phyloP scores from a whole-genome alignment of 1,140 invertebrate species.

The Octopus sinensis region DNA sequence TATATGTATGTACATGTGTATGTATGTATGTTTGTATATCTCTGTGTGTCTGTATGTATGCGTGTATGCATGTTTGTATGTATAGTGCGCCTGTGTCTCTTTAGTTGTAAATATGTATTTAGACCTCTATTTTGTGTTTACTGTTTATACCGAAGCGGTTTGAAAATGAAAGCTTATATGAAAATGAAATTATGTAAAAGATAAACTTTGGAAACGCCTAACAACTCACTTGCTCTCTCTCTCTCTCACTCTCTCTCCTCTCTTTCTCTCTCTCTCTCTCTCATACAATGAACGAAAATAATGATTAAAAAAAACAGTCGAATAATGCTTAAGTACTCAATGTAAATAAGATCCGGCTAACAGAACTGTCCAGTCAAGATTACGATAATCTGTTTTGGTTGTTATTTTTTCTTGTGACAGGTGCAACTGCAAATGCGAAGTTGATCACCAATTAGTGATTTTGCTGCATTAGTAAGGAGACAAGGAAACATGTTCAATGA shows the following conservation, averaged over 20 bases:
- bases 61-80: slow-evolving; percentile 24
- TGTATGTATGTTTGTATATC: slow-evolving; percentile 27
- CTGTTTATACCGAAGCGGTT: neutral
- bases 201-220: neutral
- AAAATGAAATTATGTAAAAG: neutral
- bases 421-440: neutral
- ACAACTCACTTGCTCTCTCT: slow-evolving; percentile 14
- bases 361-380: too few species aligned
- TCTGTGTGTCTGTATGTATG: slow-evolving; percentile 25
- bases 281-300: neutral
- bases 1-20: slow-evolving; percentile 31
- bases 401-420: neutral
- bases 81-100: neutral
- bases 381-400: neutral
- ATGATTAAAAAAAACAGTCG: neutral
- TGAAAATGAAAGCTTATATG: neutral
- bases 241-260: slow-evolving; percentile 27
- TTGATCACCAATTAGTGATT: too few species aligned
- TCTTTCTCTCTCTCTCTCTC: slow-evolving; percentile 23
- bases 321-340: too few species aligned
- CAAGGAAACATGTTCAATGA: too few species aligned
- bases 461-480: too few species aligned
- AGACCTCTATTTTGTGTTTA: neutral
- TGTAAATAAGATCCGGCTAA: too few species aligned
- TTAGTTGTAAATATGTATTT: neutral